Base-by-base conservation (phyloP, 2,797 vertebrate species). In the Pangasius larnaudii region DNA sequence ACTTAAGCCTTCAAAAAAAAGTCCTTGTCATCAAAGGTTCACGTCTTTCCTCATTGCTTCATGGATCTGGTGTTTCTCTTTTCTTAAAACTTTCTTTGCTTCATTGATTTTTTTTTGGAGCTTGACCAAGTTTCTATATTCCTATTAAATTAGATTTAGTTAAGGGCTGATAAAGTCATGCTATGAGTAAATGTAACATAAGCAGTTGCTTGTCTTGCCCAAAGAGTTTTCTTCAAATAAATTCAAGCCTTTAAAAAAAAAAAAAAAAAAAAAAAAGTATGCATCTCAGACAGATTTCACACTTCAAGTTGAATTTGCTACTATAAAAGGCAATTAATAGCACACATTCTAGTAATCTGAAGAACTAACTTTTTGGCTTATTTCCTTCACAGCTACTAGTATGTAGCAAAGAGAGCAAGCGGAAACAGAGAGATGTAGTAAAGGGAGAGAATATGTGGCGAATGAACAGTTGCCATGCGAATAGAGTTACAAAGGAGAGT, bases 1-100 rank as follows among this genome's bases (percentile, higher is more conserved):
- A 96, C 91, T 95, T 96, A 96, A 96, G 95, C 95, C 92, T 94
- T 93, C 87, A 53, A 63, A 87, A 89, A 89, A 88, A 92, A 91
- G 87, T 92, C 88, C 71, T 86, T 77, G 84, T 85, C 89, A 89
- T 91, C 88, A 91, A 91, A 92, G 90, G 86, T 91, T 91, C 85
- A 88, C 93, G 95, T 94, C 77, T 74, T 84, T 53, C 93, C 95
- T 94, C 94, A 84, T 58, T 39, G 53, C 69, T 69, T 96, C 94
- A 96, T 95, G 95, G 94, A 92, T 95, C 94, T 93, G 92, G 92
- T 93, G 90, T 94, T 91, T 90, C 92, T 87, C 88, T 91, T 80
- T 80, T 87, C 69, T 82, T 78, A 91, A 89, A 67, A 89, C 92
- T 87, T 93, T 92, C 85, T 87, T 71, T 22, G 92, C 92, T 93